phyloP scores from a whole-genome alignment of 2,797 vertebrate species.

The Etheostoma perlongum region DNA sequence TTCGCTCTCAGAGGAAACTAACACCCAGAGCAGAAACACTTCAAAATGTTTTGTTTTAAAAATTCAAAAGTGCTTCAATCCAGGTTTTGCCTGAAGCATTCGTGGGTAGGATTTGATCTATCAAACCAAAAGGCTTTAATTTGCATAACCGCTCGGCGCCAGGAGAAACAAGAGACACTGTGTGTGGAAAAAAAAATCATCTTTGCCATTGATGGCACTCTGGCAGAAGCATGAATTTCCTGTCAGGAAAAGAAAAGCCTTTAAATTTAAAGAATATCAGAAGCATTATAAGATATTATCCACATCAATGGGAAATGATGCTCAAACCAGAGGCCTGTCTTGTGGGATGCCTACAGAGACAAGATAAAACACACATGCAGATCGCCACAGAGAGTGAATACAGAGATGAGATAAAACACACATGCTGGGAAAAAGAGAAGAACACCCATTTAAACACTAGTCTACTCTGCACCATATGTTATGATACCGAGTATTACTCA shows the following conservation, averaged over 20 bases:
- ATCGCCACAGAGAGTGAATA: constrained; percentile 20
- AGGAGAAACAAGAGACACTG: constrained; percentile 78
- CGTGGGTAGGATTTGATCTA: constrained; percentile 73
- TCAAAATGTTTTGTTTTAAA: constrained; percentile 77
- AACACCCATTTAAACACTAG: neutral
- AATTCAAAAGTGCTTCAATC: constrained; percentile 67
- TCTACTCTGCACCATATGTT: constrained; percentile 1
- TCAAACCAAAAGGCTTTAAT: constrained; percentile 82
- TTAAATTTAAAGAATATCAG: constrained; percentile 24
- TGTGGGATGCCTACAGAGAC: constrained; percentile 34
- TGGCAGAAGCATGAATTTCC: constrained; percentile 54
- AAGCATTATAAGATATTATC: constrained; percentile 44
- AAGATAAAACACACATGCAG: constrained; percentile 47
- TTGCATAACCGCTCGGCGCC: constrained; percentile 80
- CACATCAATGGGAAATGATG: constrained; percentile 39
- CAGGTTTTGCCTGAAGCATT: constrained; percentile 70
- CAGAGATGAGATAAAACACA: constrained; percentile 45
- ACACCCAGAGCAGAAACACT: constrained; percentile 72
- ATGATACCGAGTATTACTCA: neutral
- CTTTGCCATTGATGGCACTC: constrained; percentile 58
- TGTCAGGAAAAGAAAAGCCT: constrained; percentile 27
- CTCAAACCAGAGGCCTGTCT: constrained; percentile 25
- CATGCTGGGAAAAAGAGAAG: constrained; percentile 11
- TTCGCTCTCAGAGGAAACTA: constrained; percentile 68
- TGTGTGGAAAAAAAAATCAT: constrained; percentile 54